Percentiles rank a stretch among this genome's conserved stretches.
Evolutionary conservation across 2,113 vertebrate species (phyloP).

Genomic region (Scortum barcoo): DNA sequence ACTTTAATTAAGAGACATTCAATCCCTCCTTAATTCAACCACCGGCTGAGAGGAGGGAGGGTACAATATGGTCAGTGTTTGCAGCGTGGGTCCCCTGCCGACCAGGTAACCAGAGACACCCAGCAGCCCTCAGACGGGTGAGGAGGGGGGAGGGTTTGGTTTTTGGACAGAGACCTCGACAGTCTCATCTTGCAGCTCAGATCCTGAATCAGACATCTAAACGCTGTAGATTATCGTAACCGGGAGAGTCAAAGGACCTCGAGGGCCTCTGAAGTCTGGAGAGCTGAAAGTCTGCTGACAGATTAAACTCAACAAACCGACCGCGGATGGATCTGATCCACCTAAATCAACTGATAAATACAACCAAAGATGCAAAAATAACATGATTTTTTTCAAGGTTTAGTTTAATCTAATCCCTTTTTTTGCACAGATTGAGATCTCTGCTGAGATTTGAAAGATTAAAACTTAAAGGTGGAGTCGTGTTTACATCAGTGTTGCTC

Average conservation of each 20-base stretch:
- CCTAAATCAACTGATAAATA: background rate
- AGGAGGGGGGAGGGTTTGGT: background rate
- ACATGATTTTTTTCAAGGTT: background rate
- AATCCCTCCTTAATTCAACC: conserved; percentile 67
- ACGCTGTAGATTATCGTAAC: background rate
- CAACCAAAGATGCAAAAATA: background rate
- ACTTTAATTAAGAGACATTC: conserved; percentile 72
- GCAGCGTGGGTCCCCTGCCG: conserved; percentile 33
- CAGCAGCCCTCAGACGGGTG: conserved; percentile 10
- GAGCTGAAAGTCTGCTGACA: conserved; percentile 21
- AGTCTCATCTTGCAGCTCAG: conserved; percentile 15
- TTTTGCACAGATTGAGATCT: too few species aligned
- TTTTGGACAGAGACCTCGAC: conserved; percentile 20
- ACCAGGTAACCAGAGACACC: conserved; percentile 76
- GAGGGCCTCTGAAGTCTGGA: background rate
- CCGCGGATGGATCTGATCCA: background rate
- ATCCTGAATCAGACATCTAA: conserved; percentile 9
- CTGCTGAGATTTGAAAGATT: too few species aligned
- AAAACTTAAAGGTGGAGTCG: too few species aligned
- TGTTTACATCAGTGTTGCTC: too few species aligned
- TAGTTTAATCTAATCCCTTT: too few species aligned
- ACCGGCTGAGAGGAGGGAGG: background rate
- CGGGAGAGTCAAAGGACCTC: conserved; percentile 14
- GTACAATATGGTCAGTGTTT: conserved; percentile 78
- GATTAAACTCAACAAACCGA: conserved; percentile 5